Conservation (phyloP, 2,888 invertebrate species). For the Caenorhabditis macrosperma region DNA sequence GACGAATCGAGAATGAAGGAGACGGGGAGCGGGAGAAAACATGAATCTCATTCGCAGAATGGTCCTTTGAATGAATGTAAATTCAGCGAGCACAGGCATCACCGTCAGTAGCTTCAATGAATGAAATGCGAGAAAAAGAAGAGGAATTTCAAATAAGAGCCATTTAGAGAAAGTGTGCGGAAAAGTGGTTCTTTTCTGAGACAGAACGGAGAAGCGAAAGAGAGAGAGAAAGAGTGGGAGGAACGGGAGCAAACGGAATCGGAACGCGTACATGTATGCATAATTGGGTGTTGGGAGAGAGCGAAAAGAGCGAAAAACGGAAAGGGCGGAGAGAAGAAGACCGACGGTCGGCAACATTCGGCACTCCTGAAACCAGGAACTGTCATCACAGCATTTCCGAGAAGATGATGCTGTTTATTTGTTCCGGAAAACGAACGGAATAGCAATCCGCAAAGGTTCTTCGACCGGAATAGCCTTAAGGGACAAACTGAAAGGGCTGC, state of each 20-base stretch:
- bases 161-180: constrained; percentile 4
- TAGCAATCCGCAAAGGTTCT: too few relatives aligned
- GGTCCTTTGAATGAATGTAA: too few relatives aligned
- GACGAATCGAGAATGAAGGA: not conserved
- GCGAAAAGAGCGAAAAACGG: too few relatives aligned
- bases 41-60: too few relatives aligned
- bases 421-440: too few relatives aligned
- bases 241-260: not conserved
- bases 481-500: too few relatives aligned
- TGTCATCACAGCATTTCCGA: too few relatives aligned
- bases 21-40: not conserved
- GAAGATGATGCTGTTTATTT: too few relatives aligned
- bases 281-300: constrained; percentile 12
- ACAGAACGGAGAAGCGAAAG: not conserved
- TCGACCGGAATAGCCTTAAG: too few relatives aligned
- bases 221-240: not conserved
- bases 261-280: not conserved
- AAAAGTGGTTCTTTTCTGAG: not conserved
- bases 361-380: too few relatives aligned
- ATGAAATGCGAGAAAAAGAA: not conserved
- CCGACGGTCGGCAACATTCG: not conserved
- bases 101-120: not conserved
- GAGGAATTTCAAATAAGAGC: constrained; percentile 1
- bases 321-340: constrained; percentile 10
- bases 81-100: not conserved